Base-by-base conservation (phyloP, 2,888 invertebrate species). In the Xanthia icteritia region DNA sequence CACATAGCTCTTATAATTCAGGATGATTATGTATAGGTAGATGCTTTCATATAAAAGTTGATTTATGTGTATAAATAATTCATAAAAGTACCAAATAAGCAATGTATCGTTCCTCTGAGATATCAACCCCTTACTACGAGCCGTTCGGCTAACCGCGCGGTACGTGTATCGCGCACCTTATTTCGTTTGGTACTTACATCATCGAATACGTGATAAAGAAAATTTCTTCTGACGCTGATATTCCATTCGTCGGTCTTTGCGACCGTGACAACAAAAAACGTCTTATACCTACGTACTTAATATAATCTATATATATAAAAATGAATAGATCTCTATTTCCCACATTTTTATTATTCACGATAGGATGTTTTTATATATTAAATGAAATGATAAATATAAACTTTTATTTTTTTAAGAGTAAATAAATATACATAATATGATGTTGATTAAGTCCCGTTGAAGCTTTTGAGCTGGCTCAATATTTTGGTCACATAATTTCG, bases 21-120 rank as follows among this genome's bases (percentile, higher is more conserved):
- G 5, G 15, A 36, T 58, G 61, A 84, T 74, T 60, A 79, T 76
- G 39, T 72, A 54, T 20, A 39, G n/a, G 13, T 70, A 71, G 42
- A 36, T 56, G 13, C 42, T 63, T 79, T 60, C 39, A 64, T 61
- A 80, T 76, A 71, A 67, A 74, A 67, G 60, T 36, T 66, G 73
- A 77, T 84, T 73, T 85, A 84, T 84, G 69, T n/a, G 61, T 78
- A 76, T 84, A 83, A 80, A 86, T 86, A 78, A 85, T 83, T 86
- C 86, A 84, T 86, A 65, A 42, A 66, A 73, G 58, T 77, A 79
- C 60, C 72, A 71, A 76, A 82, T 77, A 83, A 79, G 77, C 64
- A 56, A 80, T 77, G 79, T 79, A 87, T 83, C 82, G 75, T 77
- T 81, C 82, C 88, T 81, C 71, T 71, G 82, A 88, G 75, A 88